These are phyloP conservation scores for Burhinus oedicnemus DNA, from an alignment of 2,113 vertebrate genomes.

Conservation along the genomic window DNA sequence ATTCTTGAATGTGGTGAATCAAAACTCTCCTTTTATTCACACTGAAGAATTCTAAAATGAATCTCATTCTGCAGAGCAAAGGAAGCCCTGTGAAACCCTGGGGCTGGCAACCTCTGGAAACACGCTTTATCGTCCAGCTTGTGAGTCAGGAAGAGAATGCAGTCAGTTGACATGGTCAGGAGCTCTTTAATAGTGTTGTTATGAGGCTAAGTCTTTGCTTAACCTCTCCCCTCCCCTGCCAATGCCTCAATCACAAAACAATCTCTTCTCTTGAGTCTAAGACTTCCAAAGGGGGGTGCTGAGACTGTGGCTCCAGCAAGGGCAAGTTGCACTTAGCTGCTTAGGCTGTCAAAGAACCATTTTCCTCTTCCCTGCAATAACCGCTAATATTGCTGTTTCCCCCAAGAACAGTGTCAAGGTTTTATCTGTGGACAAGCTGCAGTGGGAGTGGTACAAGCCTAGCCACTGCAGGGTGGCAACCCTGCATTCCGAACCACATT, in stretches of 20 bases:
- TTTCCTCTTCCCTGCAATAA: not conserved
- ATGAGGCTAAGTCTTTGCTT: not conserved
- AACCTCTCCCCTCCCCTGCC: not conserved
- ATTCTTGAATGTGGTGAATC: not conserved
- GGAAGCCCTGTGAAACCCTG: not conserved
- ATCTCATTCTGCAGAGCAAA: not conserved
- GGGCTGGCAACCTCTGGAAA: not conserved
- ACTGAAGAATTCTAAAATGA: not conserved
- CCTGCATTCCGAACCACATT: not conserved
- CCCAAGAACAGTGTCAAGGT: not conserved
- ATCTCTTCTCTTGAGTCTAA: not conserved
- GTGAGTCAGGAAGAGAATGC: not conserved
- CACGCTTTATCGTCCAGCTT: not conserved
- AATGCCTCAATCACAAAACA: not conserved
- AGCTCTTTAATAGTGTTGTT: not conserved
- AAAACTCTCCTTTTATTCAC: not conserved
- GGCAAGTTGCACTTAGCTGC: not conserved
- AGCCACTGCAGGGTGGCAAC: not conserved
- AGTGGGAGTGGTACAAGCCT: not conserved
- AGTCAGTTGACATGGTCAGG: not conserved
- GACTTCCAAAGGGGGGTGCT: not conserved
- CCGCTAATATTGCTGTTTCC: not conserved
- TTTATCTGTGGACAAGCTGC: not conserved
- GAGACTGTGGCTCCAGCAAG: not conserved
- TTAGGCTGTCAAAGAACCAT: not conserved